Evolutionary conservation across 2,888 invertebrate species (phyloP), one percentile per base, ranked within the genome.

Genomic region (Brenthis hecate): DNA sequence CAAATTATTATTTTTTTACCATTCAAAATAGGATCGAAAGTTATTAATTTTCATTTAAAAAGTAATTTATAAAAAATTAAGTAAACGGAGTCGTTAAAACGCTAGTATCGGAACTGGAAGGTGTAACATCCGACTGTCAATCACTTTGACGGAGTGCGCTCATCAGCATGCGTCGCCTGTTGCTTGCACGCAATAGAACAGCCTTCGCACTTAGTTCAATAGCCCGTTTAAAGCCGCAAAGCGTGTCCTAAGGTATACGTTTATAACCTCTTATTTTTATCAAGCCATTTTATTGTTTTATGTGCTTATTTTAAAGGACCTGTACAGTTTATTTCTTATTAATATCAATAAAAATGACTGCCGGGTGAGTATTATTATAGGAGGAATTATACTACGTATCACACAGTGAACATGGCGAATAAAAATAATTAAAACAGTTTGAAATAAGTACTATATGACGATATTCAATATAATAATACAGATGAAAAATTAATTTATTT

Each of bases 61-160:
- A 43, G 8, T 43, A 43, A 16, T 62, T 19, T 53, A 36, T 2
- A 61, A 43, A 43, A 50, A 62, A 67, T 19, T 16, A 16, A 56
- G 13, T 23, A 16, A 62, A 61, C 14, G 61, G 55, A 56, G 50
- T 19, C 43, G 56, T 47, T 23, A 63, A 43, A 56, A 63, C 57
- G 47, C 56, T 63, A 62, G 64, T 65, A 74, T 77, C 74, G 75
- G 68, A 76, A 75, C 74, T 74, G 72, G 72, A 74, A 69, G 71
- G 78, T 73, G 62, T 73, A 68, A 71, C 76, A 77, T 78, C 77
- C 76, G 78, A 77, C 77, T 78, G 78, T 75, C 78, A 77, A 73
- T 75, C 53, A 68, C 66, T 63, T 72, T 72, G 74, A 73, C 66
- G 50, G 43, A 65, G 43, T 43, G 51, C 32, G 50, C 70, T 72